Conservation (phyloP, 92 coral and sea anemone genomes). For the Palythoa heliodiscus region DNA sequence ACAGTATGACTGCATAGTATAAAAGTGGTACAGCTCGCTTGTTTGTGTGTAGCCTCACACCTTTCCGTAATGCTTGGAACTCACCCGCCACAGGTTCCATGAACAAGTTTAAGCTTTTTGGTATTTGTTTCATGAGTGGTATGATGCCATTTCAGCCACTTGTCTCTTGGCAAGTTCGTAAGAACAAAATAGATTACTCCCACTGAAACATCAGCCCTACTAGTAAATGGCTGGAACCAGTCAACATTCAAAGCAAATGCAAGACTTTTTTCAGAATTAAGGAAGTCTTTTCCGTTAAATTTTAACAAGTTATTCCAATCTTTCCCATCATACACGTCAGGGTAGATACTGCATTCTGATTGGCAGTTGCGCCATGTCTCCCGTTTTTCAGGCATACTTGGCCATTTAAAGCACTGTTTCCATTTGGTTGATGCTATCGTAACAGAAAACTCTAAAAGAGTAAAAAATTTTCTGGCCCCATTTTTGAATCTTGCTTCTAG, state of each 20-base stretch:
- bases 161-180: slow-evolving; percentile 63
- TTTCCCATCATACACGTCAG: slow-evolving; percentile 58
- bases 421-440: slow-evolving; percentile 61
- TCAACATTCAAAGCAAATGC: slow-evolving; percentile 70
- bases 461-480: slow-evolving; percentile 53
- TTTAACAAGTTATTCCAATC: slow-evolving; percentile 57
- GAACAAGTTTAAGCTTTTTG: slow-evolving; percentile 46
- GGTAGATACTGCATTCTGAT: slow-evolving; percentile 21
- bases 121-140: slow-evolving; percentile 57
- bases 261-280: slow-evolving; percentile 45
- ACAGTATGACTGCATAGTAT: slow-evolving; percentile 52
- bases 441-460: slow-evolving; percentile 67
- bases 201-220: slow-evolving; percentile 61
- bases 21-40: slow-evolving; percentile 37
- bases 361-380: slow-evolving; percentile 58
- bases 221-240: slow-evolving; percentile 72
- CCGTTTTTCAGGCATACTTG: slow-evolving; percentile 60
- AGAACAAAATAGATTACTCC: slow-evolving; percentile 71
- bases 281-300: slow-evolving; percentile 55
- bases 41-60: slow-evolving; percentile 45
- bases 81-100: slow-evolving; percentile 54
- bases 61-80: slow-evolving; percentile 50
- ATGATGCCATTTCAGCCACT: slow-evolving; percentile 61
- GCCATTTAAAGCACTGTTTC: slow-evolving; percentile 51
- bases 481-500: slow-evolving; percentile 8